These are phyloP conservation scores for Carterocephalus palaemon DNA, from an alignment of 2,888 invertebrate genomes.

Conservation along the genomic window DNA sequence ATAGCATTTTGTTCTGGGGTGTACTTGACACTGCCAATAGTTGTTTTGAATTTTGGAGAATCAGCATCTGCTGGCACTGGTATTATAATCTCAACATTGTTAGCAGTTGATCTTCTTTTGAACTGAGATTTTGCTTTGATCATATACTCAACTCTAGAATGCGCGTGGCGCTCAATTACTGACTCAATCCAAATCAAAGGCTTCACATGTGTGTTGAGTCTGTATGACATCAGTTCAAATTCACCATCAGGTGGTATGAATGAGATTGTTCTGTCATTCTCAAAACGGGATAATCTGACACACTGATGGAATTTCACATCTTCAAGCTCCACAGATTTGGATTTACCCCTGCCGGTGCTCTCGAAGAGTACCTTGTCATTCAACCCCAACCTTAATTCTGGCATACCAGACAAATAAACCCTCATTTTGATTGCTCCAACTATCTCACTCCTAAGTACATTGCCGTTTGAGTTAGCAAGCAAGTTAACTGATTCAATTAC, in stretches of 20 bases:
- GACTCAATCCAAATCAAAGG: conserved; percentile 99
- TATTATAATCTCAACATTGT: conserved; percentile 98
- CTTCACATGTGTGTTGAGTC: conserved; percentile 97
- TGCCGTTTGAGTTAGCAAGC: conserved; percentile 96
- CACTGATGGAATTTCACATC: conserved; percentile 99
- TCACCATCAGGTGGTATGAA: conserved; percentile 99
- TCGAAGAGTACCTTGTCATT: conserved; percentile 99
- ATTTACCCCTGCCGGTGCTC: conserved; percentile 97
- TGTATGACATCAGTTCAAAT: conserved; percentile 99
- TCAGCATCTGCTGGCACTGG: conserved; percentile 98
- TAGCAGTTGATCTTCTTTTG: conserved; percentile 97
- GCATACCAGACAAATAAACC: conserved; percentile 99
- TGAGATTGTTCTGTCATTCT: conserved; percentile 98
- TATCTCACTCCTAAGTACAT: conserved; percentile 97
- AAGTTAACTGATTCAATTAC: conserved; percentile 99
- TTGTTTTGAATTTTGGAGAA: conserved; percentile 98
- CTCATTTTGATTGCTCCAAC: conserved; percentile 99
- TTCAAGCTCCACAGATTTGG: conserved; percentile 98
- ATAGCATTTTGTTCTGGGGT: conserved; percentile 98
- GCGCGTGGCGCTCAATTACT: conserved; percentile 97
- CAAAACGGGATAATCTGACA: conserved; percentile 96
- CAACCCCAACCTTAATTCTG: conserved; percentile 95
- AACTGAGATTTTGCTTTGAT: conserved; percentile 99
- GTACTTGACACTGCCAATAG: conserved; percentile 97
- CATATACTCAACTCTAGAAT: conserved; percentile 99